Conservation (phyloP, 2,113 vertebrate genomes). For the Tenebrosternarchus preto region DNA sequence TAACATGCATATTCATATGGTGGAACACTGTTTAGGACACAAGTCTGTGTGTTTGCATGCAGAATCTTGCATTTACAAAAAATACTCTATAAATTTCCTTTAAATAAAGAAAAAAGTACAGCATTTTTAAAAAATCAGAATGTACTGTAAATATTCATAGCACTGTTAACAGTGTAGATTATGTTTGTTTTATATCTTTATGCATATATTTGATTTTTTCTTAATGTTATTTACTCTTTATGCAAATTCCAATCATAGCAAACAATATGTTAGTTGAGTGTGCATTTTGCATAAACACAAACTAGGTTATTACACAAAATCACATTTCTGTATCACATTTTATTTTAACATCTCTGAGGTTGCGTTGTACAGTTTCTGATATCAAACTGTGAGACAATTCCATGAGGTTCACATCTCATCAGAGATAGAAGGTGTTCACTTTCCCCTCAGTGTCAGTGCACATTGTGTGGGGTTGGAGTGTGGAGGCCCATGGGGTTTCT, state of each 20-base stretch:
- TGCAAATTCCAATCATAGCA: slow-evolving; percentile 57
- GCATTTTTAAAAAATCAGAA: slow-evolving; percentile 61
- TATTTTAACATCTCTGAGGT: not conserved
- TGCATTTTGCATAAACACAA: slow-evolving; percentile 63
- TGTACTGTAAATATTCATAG: slow-evolving; percentile 34
- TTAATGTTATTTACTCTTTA: slow-evolving; percentile 60
- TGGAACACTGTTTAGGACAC: slow-evolving; percentile 40
- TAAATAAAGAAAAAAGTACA: slow-evolving; percentile 58
- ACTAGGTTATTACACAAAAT: slow-evolving; percentile 27
- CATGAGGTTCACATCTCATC: not conserved
- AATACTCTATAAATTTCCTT: slow-evolving; percentile 58
- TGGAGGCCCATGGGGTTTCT: slow-evolving; percentile 49
- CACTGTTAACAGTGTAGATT: not conserved
- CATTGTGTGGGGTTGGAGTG: slow-evolving; percentile 32
- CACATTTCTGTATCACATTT: not conserved
- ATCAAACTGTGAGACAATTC: not conserved
- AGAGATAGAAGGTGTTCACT: not conserved
- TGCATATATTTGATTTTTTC: slow-evolving; percentile 51
- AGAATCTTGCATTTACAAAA: slow-evolving; percentile 55
- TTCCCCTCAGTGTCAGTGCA: slow-evolving; percentile 30
- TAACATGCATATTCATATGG: slow-evolving; percentile 54
- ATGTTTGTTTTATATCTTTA: slow-evolving; percentile 49
- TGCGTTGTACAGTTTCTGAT: not conserved
- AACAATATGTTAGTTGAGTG: slow-evolving; percentile 53
- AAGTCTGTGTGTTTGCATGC: slow-evolving; percentile 46